Base-by-base conservation (phyloP, 2,113 vertebrate species). In the Erpornis zantholeuca region DNA sequence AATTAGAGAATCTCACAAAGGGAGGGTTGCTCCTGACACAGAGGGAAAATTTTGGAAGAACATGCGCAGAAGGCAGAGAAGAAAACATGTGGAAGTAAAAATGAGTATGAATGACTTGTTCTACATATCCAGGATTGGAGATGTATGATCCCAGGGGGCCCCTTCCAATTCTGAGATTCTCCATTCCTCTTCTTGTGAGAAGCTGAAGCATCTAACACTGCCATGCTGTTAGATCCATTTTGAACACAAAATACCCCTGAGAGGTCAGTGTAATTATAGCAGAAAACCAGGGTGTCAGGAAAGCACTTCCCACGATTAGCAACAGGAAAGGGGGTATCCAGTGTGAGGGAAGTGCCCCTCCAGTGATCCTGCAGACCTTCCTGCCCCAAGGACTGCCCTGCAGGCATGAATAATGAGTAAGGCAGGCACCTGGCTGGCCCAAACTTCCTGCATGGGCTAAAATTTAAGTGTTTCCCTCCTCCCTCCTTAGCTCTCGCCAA, bases 391-490 rank as follows among this genome's bases (percentile, higher is more conserved):
- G 56, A 68, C 53, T 47, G 14, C 44, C 31, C 53, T 50, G 42
- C 1, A 3, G 54, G 20, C 6, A 2, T 1, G 0, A 60, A 38
- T 54, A 78, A 71, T 1, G 4, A 71, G 35, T 10, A 23, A 22
- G 10, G 47, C 13, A 80, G 49, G 23, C 60, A 86, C 38, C 47
- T 78, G 72, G 18, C 52, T 68, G 27, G 9, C 36, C 36, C 3
- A 73, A 53, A 50, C n/a, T 52, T 71, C 64, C 69, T 75, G 7
- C 0, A 0, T 36, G 35, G 42, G 47, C 38, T 86, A 81, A 81
- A 78, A 83, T 80, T 80, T 65, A 50, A 54, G 36, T 3, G 28
- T 69, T 69, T 88, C 21, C 16, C 20, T 63, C 22, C 40, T 44
- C 33, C 15, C 11, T 50, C 50, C 69, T 42, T 66, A 16, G 33